A percentile compares a stretch with the other conserved stretches of the same genome.
Conservation (phyloP, 2,888 invertebrate species). For the Trimorus sp. region DNA sequence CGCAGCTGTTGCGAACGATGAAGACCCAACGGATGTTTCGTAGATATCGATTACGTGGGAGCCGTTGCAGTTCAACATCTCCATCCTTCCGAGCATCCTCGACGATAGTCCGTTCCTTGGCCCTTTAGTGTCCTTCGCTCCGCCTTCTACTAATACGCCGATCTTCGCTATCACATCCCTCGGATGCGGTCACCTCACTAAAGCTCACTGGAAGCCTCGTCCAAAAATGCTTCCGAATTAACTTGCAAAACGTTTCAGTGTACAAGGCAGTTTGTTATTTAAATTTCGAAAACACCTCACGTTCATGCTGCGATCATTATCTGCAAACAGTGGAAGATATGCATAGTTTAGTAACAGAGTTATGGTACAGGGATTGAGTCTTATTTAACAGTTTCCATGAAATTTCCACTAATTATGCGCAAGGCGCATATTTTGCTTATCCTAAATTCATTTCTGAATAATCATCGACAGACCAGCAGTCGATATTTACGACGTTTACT, state of each 20-base stretch:
- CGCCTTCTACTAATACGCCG: background rate
- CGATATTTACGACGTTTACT: no score
- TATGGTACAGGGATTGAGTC: background rate
- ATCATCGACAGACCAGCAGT: background rate
- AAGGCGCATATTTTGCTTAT: constrained; percentile 1
- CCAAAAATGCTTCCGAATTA: constrained; percentile 36
- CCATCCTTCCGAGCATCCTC: constrained; percentile 55
- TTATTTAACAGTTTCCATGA: constrained; percentile 73
- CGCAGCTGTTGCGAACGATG: constrained; percentile 64
- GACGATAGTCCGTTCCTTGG: background rate
- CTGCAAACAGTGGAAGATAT: constrained; percentile 75
- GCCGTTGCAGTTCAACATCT: constrained; percentile 47
- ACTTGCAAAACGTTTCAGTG: constrained; percentile 59
- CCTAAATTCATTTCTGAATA: background rate
- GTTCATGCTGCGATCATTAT: constrained; percentile 75
- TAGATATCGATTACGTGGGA: constrained; percentile 39
- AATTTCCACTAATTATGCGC: constrained; percentile 44
- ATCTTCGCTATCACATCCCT: constrained; percentile 52
- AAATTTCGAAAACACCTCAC: constrained; percentile 71
- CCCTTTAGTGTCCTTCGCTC: background rate
- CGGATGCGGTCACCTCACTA: constrained; percentile 39
- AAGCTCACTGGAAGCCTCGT: constrained; percentile 30
- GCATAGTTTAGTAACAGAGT: constrained; percentile 44
- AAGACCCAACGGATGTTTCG: constrained; percentile 48
- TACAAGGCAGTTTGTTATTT: constrained; percentile 71